A percentile compares a stretch with the other conserved stretches of the same genome.
These are phyloP conservation scores for Hozukius guyotensis DNA, from an alignment of 2,797 vertebrate species.

Conservation along the genomic window DNA sequence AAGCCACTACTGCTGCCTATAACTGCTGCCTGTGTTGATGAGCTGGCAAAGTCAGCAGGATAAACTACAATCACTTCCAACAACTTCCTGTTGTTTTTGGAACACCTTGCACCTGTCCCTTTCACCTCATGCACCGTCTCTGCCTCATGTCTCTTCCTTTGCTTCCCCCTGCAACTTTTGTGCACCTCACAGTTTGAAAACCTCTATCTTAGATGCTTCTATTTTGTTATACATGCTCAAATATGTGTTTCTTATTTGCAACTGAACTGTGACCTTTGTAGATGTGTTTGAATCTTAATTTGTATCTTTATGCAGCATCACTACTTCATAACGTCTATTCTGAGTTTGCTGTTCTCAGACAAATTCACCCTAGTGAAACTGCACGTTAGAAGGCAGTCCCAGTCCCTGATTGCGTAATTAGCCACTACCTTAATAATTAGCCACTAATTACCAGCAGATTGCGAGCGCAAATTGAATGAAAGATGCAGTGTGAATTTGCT, in stretches of 20 bases:
- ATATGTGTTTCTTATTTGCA: neutral
- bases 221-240: neutral
- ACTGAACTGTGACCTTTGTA: neutral
- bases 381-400: neutral
- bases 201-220: neutral
- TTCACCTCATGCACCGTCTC: neutral
- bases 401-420: conserved; percentile 47
- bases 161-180: neutral
- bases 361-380: conserved; percentile 12
- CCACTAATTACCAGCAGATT: conserved; percentile 44
- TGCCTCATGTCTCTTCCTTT: neutral
- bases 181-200: neutral
- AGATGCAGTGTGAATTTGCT: conserved; percentile 8
- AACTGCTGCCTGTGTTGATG: neutral
- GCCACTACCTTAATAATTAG: conserved; percentile 42
- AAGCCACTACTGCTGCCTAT: neutral
- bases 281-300: neutral
- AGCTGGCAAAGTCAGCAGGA: neutral
- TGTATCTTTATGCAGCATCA: neutral
- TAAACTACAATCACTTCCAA: neutral
- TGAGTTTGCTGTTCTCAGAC: neutral
- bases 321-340: neutral
- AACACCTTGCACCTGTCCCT: neutral
- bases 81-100: neutral
- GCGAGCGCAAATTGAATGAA: conserved; percentile 41